Conservation (phyloP, 2,888 invertebrate species). For the Leptinotarsa rubiginosa region DNA sequence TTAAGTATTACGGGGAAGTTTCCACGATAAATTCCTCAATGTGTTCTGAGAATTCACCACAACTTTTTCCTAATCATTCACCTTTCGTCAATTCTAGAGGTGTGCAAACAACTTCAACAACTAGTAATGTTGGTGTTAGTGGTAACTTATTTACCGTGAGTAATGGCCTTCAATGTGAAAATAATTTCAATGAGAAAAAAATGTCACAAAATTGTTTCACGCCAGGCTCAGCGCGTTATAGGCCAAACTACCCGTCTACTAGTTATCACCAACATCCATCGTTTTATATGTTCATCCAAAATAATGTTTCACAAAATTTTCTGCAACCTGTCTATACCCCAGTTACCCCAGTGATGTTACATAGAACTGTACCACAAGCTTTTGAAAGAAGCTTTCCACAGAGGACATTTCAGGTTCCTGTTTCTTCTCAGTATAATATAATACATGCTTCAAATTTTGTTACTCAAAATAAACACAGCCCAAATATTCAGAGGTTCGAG, state of each 20-base stretch:
- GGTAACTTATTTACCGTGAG: constrained; percentile 26
- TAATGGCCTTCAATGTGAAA: constrained; percentile 25
- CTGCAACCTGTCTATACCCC: constrained; percentile 43
- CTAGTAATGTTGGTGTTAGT: constrained; percentile 35
- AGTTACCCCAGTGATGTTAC: constrained; percentile 33
- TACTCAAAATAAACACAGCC: constrained; percentile 35
- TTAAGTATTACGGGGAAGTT: constrained; percentile 25
- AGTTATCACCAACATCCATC: constrained; percentile 44
- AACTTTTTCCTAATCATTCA: constrained; percentile 29
- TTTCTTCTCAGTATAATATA: constrained; percentile 36
- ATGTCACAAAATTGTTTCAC: constrained; percentile 39
- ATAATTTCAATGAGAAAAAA: constrained; percentile 27
- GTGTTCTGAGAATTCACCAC: constrained; percentile 24
- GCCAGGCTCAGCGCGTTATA: constrained; percentile 33
- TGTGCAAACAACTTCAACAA: constrained; percentile 39
- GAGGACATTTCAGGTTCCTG: constrained; percentile 36
- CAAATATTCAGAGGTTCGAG: constrained; percentile 36
- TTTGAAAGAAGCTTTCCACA: constrained; percentile 37
- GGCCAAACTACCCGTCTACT: constrained; percentile 38
- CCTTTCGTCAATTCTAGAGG: constrained; percentile 32
- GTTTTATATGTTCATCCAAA: constrained; percentile 44
- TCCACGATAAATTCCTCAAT: constrained; percentile 12
- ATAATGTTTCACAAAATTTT: constrained; percentile 43
- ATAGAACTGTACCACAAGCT: constrained; percentile 35
- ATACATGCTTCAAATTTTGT: constrained; percentile 33